Evolutionary conservation across 64 coral and sea anemone genomes (phyloP).

Genomic region (Dendrophyllia cribrosa): DNA sequence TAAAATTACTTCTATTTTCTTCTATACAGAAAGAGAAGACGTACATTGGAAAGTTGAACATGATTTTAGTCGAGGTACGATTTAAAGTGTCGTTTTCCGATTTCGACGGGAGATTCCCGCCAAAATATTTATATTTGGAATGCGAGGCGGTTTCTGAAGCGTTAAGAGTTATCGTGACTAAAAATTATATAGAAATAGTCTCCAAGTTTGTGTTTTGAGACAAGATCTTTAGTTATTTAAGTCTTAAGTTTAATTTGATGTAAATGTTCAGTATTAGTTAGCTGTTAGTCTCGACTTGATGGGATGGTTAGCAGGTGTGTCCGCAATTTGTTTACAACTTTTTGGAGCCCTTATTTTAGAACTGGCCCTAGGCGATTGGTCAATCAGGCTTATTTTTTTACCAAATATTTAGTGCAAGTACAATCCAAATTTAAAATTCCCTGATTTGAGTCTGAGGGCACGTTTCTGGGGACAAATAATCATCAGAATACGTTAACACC

Average conservation of each 20-base stretch:
- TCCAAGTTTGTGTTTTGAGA: not conserved
- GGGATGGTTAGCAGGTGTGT: constrained; percentile 1
- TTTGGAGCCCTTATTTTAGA: too few relatives aligned
- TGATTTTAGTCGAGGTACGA: constrained; percentile 98
- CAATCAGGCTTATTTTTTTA: not conserved
- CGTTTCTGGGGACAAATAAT: too few relatives aligned
- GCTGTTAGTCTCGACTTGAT: not conserved
- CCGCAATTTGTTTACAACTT: not conserved
- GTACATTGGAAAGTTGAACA: constrained; percentile 94
- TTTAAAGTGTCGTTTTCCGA: not conserved
- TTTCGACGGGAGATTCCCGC: constrained; percentile 33
- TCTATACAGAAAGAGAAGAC: constrained; percentile 93
- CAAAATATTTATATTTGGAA: constrained; percentile 75
- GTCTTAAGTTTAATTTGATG: not conserved
- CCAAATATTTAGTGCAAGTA: too few relatives aligned
- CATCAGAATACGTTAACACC: too few relatives aligned
- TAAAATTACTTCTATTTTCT: not conserved
- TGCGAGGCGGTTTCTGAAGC: not conserved
- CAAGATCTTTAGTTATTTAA: not conserved
- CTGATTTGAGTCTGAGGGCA: too few relatives aligned
- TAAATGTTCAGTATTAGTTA: not conserved
- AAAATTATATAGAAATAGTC: not conserved
- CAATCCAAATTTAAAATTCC: too few relatives aligned
- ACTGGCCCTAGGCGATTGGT: not conserved
- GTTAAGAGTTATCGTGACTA: not conserved